phyloP scores from a whole-genome alignment of 2,113 vertebrate genomes.

The Aptenodytes patagonicus region DNA sequence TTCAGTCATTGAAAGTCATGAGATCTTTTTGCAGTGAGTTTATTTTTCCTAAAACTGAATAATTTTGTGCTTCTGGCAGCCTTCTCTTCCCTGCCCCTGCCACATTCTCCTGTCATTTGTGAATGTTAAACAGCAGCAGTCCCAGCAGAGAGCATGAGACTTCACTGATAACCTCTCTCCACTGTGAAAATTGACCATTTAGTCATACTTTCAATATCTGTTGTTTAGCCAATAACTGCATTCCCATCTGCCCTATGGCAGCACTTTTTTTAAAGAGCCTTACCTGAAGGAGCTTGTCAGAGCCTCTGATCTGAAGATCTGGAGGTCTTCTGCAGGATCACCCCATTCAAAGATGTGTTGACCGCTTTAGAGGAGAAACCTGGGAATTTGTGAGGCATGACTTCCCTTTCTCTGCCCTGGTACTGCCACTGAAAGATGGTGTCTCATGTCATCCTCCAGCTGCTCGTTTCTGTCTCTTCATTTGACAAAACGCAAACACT shows the following conservation, averaged over 20 bases:
- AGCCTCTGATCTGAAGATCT: neutral
- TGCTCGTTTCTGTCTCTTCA: neutral
- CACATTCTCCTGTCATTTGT: neutral
- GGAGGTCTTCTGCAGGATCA: neutral
- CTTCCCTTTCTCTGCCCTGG: neutral
- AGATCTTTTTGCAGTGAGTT: neutral
- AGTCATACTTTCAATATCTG: neutral
- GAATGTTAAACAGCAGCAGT: neutral
- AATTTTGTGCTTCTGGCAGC: neutral
- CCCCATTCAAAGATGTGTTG: neutral
- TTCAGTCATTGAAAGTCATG: neutral
- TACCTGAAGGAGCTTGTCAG: neutral
- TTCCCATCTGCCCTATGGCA: neutral
- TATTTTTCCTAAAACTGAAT: neutral
- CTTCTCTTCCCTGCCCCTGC: neutral
- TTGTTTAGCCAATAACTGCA: neutral
- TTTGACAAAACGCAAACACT: neutral
- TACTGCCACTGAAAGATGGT: neutral
- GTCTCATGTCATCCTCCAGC: neutral
- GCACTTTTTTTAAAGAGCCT: neutral
- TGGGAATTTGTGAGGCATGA: neutral
- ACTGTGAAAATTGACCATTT: neutral
- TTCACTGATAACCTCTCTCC: neutral
- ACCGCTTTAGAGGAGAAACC: neutral
- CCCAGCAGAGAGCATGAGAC: neutral